Evolutionary conservation across 2,797 vertebrate species (phyloP), one percentile per base, ranked within the genome.

Genomic region (Protonibea diacanthus): DNA sequence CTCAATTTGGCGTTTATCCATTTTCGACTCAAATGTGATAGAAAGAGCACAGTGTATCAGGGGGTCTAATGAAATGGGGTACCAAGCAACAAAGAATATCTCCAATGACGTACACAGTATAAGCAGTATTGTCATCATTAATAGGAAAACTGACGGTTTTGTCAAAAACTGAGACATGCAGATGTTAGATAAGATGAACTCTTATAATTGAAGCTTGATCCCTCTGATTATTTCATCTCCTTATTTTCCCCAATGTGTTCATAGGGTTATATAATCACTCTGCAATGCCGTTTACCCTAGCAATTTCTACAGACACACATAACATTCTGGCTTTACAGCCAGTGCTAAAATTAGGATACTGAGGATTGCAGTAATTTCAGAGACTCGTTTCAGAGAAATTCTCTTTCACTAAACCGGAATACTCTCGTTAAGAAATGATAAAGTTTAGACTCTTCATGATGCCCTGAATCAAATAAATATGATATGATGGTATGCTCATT

Each of bases 1-100:
- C 23, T 71, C 45, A 63, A 33, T 58, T 83, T 87, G 77, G 84
- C 84, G 59, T 66, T 57, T 58, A 52, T 86, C 81, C 83, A 79
- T 76, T 70, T 79, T 53, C 69, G 21, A 52, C 66, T 88, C 66
- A 58, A 29, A 77, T 29, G 56, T 68, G 84, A 88, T 60, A 72
- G 71, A 74, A 38, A 55, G 70, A 66, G 63, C 3, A 1, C 48
- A 48, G 27, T 27, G 48, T 72, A 70, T 84, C 71, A 72, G 47
- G 27, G 7, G 56, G 61, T 71, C 56, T 63, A 29, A 79, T 71
- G 60, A 80, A 82, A 68, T 44, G 9, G 20, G 81, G 57, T 21
- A 29, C 42, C 6, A 0, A 40, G 56, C 59, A 76, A 69, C 61
- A 65, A 70, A 64, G 38, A 61, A 6, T 0, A 42, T 33, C n/a